Conservation (phyloP, 2,113 vertebrate species). For the Eonycteris spelaea region DNA sequence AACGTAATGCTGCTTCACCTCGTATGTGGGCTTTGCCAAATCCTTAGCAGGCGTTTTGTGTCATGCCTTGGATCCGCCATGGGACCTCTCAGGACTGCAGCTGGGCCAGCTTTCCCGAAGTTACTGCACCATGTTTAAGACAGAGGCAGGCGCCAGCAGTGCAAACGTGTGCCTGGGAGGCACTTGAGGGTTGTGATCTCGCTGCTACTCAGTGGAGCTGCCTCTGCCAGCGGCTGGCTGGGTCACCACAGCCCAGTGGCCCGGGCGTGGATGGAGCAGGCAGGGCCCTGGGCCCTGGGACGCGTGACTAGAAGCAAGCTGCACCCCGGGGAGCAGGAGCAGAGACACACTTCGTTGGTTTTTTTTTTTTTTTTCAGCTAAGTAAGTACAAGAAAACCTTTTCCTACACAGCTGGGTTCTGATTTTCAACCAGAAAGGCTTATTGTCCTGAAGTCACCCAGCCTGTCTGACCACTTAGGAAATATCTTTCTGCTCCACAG, state of each 20-base stretch:
- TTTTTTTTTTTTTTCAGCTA: too few species aligned
- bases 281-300: background rate
- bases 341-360: background rate
- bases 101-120: background rate
- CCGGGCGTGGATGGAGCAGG: too few species aligned
- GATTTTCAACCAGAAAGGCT: conserved; percentile 43
- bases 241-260: background rate
- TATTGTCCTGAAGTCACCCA: conserved; percentile 59
- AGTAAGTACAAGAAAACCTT: background rate
- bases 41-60: background rate
- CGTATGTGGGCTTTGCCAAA: background rate
- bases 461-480: conserved; percentile 59
- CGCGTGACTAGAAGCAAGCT: fast-evolving
- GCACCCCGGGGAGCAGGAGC: fast-evolving
- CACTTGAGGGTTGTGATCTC: background rate
- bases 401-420: background rate
- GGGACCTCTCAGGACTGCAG: background rate
- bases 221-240: fast-evolving
- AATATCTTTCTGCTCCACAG: background rate
- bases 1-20: background rate
- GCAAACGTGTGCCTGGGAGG: fast-evolving
- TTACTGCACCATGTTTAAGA: background rate
- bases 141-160: fast-evolving
- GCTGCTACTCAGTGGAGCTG: background rate
- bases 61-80: fast-evolving